Evolutionary conservation across 2,113 vertebrate genomes (phyloP).

Genomic region (Macaca mulatta): DNA sequence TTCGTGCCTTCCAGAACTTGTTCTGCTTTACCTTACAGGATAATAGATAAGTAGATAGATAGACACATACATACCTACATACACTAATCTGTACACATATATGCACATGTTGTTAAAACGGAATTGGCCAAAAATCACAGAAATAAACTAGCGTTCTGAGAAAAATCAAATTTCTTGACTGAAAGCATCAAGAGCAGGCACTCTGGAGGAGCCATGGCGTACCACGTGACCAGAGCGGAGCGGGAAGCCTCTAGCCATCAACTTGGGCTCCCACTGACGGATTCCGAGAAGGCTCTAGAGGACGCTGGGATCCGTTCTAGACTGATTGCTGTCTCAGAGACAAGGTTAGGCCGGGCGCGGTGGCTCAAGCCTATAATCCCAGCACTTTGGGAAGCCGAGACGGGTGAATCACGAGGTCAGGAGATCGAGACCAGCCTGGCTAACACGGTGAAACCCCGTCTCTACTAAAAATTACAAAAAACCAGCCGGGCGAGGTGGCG

Average conservation of each 20-base stretch:
- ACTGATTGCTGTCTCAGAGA: neutral
- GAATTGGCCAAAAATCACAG: neutral
- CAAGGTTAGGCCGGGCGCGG: no score
- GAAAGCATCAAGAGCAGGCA: neutral
- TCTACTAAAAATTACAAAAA: no score
- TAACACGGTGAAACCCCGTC: no score
- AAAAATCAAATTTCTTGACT: neutral
- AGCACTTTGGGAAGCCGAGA: no score
- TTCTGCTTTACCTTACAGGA: neutral
- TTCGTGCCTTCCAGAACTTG: neutral
- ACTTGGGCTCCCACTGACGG: neutral
- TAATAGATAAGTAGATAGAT: neutral
- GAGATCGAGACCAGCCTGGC: no score
- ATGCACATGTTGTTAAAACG: neutral
- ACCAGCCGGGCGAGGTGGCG: no score
- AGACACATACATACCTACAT: neutral
- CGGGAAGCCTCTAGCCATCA: accelerated
- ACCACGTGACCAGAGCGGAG: neutral
- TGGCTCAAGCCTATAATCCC: no score
- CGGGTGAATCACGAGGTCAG: no score
- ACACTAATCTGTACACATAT: neutral
- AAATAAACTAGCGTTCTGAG: neutral
- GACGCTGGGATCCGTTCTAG: neutral
- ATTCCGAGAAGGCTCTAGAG: neutral
- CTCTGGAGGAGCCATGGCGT: neutral